Evolutionary conservation across 2,113 vertebrate genomes (phyloP).

Genomic region (Junco hyemalis): DNA sequence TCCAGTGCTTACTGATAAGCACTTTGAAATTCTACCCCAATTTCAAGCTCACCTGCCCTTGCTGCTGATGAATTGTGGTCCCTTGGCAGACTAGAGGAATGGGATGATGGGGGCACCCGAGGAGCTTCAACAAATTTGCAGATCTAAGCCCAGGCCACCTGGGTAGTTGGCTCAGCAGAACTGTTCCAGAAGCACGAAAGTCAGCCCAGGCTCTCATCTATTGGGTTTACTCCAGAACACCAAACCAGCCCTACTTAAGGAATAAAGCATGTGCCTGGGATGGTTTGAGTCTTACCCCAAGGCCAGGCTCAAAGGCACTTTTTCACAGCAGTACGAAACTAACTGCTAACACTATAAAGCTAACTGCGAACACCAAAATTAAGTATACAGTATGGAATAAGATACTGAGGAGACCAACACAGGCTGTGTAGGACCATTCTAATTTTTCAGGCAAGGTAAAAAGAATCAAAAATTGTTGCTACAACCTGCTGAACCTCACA

Average conservation of each 20-base stretch:
- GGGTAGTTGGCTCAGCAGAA: neutral
- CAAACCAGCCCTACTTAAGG: neutral
- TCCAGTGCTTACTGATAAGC: neutral
- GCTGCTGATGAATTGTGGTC: neutral
- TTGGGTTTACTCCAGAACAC: neutral
- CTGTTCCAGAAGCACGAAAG: neutral
- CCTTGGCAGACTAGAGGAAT: neutral
- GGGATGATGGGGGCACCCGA: rapidly evolving
- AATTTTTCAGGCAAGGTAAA: neutral
- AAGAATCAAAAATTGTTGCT: neutral
- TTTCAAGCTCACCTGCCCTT: neutral
- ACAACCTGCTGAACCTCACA: neutral
- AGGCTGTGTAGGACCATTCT: neutral
- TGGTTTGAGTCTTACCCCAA: neutral
- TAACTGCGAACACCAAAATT: neutral
- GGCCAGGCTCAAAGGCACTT: neutral
- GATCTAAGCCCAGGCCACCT: neutral
- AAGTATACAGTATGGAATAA: neutral
- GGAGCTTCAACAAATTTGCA: neutral
- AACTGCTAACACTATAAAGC: neutral
- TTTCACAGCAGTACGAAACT: neutral
- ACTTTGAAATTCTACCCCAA: neutral
- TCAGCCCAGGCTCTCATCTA: neutral
- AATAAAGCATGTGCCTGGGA: neutral
- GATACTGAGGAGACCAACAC: neutral